Base-by-base conservation (phyloP, 2,888 invertebrate genomes). In the Drosophila melanosoma region DNA sequence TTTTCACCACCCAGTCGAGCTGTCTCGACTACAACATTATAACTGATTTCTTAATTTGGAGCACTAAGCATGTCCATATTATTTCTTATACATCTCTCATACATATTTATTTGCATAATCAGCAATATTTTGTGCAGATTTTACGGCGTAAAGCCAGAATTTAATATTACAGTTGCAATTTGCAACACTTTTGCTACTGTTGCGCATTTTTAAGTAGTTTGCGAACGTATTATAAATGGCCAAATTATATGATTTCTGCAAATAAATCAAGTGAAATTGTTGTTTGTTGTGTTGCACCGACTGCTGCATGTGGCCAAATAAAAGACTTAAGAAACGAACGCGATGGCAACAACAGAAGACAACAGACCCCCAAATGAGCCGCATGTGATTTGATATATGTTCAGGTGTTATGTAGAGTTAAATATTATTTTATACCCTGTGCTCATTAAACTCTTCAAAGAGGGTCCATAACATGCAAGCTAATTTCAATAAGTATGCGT, bases 251-350 rank as follows among this genome's bases (percentile, higher is more conserved):
- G 84, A 73, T 61, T 81, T 64, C 33, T n/a, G 77, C 69, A 54
- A 73, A 85, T 89, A 85, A 85, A 85, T 85, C 82, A 85, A 35
- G 11, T 63, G 64, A 40, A 59, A 52, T 26, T 17, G 40, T 49
- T 40, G 26, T 49, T 54, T 33, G n/a, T 32, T 66, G 56, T 33
- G 23, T 32, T 66, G 56, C 38, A 35, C 45, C 32, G 48, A 40
- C 52, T 42, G 38, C 69, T 32, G 51, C 58, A 63, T 32, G 38
- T 80, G 72, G 63, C 69, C 72, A 72, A 78, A 86, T 89, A 89
- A 90, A 89, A 87, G 90, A 90, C 89, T 87, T 74, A 79, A 74
- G 85, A 45, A 84, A 84, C 85, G 57, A 90, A 86, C 87, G 71
- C 49, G 65, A 49, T 54, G 40, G 45, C 70, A 64, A 67, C 38